A percentile compares a stretch with the other conserved stretches of the same genome.
These are phyloP conservation scores for Acrocephalus kingi DNA, from an alignment of 2,113 vertebrate genomes.

Conservation along the genomic window DNA sequence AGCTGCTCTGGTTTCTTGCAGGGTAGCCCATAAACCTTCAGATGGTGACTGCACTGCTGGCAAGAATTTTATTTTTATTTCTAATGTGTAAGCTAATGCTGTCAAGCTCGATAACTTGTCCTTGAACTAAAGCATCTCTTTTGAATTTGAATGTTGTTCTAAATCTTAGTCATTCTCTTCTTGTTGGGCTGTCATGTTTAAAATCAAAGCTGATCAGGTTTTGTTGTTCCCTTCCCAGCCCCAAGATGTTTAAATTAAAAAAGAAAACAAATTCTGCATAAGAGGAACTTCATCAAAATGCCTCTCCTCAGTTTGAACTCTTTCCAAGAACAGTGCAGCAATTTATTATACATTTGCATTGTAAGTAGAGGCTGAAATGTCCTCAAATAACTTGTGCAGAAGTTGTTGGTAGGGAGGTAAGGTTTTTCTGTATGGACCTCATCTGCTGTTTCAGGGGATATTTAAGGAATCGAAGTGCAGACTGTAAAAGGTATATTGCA, in stretches of 20 bases:
- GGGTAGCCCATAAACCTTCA: background rate
- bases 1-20: background rate
- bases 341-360: slow-evolving; percentile 22
- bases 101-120: background rate
- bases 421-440: background rate
- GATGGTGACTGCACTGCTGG: background rate
- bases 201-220: background rate
- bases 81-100: background rate
- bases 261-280: background rate
- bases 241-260: background rate
- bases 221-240: background rate
- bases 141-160: background rate
- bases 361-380: slow-evolving; percentile 23
- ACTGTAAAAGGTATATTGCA: slow-evolving; percentile 5
- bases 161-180: background rate
- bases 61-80: slow-evolving; percentile 12
- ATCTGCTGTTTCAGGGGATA: background rate
- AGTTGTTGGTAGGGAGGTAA: background rate
- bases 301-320: background rate
- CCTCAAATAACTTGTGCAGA: slow-evolving; percentile 34
- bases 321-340: slow-evolving; percentile 25
- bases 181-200: background rate
- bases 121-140: background rate
- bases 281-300: background rate
- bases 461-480: background rate